phyloP scores from a whole-genome alignment of 2,797 vertebrate species.

The Pseudomugil gertrudae region DNA sequence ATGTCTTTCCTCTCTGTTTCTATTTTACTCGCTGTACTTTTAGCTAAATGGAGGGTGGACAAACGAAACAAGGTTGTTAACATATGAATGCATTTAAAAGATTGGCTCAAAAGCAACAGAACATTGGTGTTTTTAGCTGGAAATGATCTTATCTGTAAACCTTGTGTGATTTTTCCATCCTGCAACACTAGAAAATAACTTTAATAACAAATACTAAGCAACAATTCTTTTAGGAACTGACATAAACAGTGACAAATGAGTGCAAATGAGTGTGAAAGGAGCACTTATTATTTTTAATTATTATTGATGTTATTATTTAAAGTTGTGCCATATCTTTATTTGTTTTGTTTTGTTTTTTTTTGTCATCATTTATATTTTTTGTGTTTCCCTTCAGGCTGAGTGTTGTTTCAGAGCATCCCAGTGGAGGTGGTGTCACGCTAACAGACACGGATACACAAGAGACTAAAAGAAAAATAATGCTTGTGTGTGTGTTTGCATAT shows the following conservation, averaged over 20 bases:
- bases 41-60: conserved; percentile 32
- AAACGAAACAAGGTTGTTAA: conserved; percentile 46
- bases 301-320: conserved; percentile 45
- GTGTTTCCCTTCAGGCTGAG: conserved; percentile 97
- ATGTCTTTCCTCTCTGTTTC: background rate
- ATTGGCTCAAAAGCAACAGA: background rate
- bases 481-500: conserved; percentile 10
- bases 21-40: conserved; percentile 17
- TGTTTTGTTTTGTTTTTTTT: conserved; percentile 75
- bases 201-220: conserved; percentile 39
- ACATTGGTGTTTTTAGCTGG: background rate
- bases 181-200: conserved; percentile 9
- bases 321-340: conserved; percentile 67
- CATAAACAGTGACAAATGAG: conserved; percentile 19
- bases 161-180: conserved; percentile 55
- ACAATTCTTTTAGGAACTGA: conserved; percentile 31
- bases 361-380: conserved; percentile 83
- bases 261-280: background rate
- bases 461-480: conserved; percentile 58
- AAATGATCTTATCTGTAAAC: conserved; percentile 1
- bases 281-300: background rate
- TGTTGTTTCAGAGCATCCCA: conserved; percentile 98
- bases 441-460: conserved; percentile 72
- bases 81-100: background rate
- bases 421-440: conserved; percentile 94